Conservation (phyloP, 64 coral and sea anemone genomes). For the Anthopleura sola region DNA sequence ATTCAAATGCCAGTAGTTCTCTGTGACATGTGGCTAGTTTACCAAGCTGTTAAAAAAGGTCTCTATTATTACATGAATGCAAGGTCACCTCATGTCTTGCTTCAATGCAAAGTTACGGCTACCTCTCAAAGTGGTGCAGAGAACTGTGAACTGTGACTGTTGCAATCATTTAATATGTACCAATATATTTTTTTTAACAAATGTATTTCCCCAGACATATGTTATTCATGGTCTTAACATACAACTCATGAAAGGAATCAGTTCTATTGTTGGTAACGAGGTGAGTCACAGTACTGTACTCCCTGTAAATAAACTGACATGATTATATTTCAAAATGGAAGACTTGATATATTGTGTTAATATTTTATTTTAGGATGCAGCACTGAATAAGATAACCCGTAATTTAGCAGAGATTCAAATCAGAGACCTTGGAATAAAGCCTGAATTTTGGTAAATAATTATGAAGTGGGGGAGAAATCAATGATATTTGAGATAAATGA, state of each 20-base stretch:
- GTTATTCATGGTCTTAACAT: slow-evolving; percentile 74
- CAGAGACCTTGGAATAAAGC: slow-evolving; percentile 84
- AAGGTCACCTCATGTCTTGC: too few species aligned
- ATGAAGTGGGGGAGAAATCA: neutral
- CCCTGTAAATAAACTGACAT: too few species aligned
- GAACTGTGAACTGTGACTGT: too few species aligned
- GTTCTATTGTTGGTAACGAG: slow-evolving; percentile 87
- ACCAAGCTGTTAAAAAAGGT: too few species aligned
- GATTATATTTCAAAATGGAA: too few species aligned
- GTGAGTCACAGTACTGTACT: slow-evolving; percentile 23
- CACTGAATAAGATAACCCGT: slow-evolving; percentile 82
- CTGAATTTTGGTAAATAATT: slow-evolving; percentile 58
- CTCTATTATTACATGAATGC: too few species aligned
- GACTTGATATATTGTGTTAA: too few species aligned
- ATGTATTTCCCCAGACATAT: slow-evolving; percentile 66
- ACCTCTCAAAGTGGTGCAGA: too few species aligned
- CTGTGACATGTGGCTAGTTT: too few species aligned
- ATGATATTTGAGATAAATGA: neutral
- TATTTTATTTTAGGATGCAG: slow-evolving; percentile 55
- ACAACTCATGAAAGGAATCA: slow-evolving; percentile 82
- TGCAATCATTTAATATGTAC: neutral
- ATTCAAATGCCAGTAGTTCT: too few species aligned
- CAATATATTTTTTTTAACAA: too few species aligned
- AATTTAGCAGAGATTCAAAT: slow-evolving; percentile 95
- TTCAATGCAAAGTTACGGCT: too few species aligned